Evolutionary conservation across 2,797 vertebrate genomes (phyloP).

Genomic region (Melopsittacus undulatus): DNA sequence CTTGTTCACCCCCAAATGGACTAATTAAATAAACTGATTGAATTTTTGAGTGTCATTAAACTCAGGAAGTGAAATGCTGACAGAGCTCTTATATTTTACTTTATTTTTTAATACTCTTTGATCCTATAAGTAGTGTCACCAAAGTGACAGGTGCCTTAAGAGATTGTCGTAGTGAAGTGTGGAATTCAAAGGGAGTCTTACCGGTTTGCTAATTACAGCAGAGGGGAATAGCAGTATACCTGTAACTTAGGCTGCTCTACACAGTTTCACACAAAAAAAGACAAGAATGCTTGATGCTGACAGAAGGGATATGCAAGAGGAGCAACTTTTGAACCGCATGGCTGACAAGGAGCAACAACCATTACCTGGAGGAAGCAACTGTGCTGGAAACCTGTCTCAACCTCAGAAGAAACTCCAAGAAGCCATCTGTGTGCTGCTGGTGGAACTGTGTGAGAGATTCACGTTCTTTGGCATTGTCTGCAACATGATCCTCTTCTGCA

Average conservation of each 20-base stretch:
- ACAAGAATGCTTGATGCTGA: slow-evolving; percentile 69
- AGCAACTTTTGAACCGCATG: not conserved
- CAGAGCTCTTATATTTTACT: not conserved
- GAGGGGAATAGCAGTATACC: not conserved
- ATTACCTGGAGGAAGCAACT: not conserved
- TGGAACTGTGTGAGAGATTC: slow-evolving; percentile 92
- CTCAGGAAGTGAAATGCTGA: not conserved
- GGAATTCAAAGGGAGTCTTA: slow-evolving; percentile 78
- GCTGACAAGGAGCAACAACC: not conserved
- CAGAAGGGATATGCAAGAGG: slow-evolving; percentile 12
- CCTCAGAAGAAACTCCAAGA: slow-evolving; percentile 80
- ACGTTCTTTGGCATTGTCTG: slow-evolving; percentile 92
- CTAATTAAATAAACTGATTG: slow-evolving; percentile 62
- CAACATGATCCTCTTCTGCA: slow-evolving; percentile 94
- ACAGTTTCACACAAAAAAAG: not conserved
- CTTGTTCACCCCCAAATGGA: slow-evolving; percentile 7
- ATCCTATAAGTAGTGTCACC: slow-evolving; percentile 36
- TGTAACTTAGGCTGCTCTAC: not conserved
- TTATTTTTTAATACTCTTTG: not conserved
- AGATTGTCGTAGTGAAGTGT: slow-evolving; percentile 76
- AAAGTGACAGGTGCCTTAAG: slow-evolving; percentile 40
- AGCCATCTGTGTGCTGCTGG: slow-evolving; percentile 86
- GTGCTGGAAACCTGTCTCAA: not conserved
- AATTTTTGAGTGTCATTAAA: not conserved
- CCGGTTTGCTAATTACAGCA: slow-evolving; percentile 52